Evolutionary conservation across 2,888 invertebrate genomes (phyloP).

Genomic region (Phaonia tiefii): DNA sequence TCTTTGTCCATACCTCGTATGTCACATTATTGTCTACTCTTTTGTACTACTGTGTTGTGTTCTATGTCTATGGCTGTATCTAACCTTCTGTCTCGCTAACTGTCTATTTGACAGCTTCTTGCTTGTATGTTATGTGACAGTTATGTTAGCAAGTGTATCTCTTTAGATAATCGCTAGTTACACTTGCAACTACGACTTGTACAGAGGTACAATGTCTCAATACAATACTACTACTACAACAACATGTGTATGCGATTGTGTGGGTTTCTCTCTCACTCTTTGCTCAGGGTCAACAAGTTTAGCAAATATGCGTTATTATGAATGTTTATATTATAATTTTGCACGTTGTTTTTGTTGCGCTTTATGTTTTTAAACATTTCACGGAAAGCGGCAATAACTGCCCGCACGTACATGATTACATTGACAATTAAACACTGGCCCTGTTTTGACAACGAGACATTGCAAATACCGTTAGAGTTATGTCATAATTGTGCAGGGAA

Average conservation of each 20-base stretch:
- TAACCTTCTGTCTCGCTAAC: not conserved
- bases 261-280: not conserved
- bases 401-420: slow-evolving; percentile 1
- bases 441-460: slow-evolving; percentile 15
- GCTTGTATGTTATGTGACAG: not conserved
- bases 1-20: too few relatives aligned
- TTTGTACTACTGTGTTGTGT: too few relatives aligned
- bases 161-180: not conserved
- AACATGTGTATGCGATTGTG: too few relatives aligned
- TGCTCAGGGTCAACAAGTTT: slow-evolving; percentile 63
- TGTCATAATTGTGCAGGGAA: slow-evolving; percentile 50
- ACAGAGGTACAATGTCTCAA: not conserved
- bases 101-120: not conserved
- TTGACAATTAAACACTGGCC: slow-evolving; percentile 47
- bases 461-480: slow-evolving; percentile 59
- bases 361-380: slow-evolving; percentile 39
- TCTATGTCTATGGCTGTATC: not conserved
- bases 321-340: slow-evolving; percentile 34
- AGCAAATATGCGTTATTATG: not conserved
- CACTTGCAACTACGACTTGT: not conserved
- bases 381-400: slow-evolving; percentile 12
- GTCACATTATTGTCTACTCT: too few relatives aligned
- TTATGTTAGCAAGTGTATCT: slow-evolving; percentile 37
- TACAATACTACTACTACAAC: too few relatives aligned
- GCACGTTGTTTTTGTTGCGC: slow-evolving; percentile 36